These are phyloP conservation scores for Ameiurus melas DNA, from an alignment of 2,113 vertebrate genomes.

Conservation along the genomic window DNA sequence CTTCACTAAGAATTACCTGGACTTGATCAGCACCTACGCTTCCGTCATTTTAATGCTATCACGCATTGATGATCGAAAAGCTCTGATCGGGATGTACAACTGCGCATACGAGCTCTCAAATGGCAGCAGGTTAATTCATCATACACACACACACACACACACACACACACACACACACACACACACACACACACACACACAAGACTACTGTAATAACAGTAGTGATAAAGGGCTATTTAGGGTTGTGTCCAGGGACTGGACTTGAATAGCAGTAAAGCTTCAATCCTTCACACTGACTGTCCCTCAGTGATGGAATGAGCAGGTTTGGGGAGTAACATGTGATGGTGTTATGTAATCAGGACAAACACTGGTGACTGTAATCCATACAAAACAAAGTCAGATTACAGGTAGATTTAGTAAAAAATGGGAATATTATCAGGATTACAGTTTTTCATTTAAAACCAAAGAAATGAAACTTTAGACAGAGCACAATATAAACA, in stretches of 20 bases:
- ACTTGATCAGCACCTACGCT: constrained; percentile 87
- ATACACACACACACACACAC: neutral
- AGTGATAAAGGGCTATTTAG: neutral
- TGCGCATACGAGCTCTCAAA: constrained; percentile 89
- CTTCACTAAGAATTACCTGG: constrained; percentile 89
- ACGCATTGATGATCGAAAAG: constrained; percentile 86
- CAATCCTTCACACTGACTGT: no score
- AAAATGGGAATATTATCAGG: no score
- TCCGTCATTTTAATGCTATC: constrained; percentile 86
- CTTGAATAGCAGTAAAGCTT: neutral
- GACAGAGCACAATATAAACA: no score
- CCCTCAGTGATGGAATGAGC: no score
- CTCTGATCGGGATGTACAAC: constrained; percentile 86
- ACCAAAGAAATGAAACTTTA: no score
- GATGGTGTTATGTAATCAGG: no score
- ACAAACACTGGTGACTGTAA: no score
- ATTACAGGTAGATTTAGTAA: no score
- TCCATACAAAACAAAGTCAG: no score
- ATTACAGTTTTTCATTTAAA: no score
- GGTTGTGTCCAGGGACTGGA: neutral
- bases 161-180: neutral
- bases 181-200: neutral
- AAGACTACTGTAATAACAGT: neutral
- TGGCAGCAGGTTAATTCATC: constrained; percentile 75
- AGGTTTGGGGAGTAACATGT: no score